Conservation (phyloP, 1,140 invertebrate genomes). For the Bombus ignitus region DNA sequence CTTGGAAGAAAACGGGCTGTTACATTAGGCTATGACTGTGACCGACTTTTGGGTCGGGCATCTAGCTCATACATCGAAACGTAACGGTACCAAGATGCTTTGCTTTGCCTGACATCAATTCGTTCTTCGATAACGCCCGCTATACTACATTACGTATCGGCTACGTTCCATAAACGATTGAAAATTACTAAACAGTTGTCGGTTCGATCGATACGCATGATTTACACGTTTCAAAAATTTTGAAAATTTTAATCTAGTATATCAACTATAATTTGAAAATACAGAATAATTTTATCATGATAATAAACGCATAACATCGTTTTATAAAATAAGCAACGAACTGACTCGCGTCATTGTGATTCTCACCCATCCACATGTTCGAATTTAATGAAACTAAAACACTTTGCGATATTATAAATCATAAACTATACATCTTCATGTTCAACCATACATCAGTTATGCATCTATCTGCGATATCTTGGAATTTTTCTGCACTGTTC, state of each 20-base stretch:
- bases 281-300: too few relatives aligned
- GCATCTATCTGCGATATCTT: slow-evolving; percentile 9
- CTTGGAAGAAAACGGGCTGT: slow-evolving; percentile 71
- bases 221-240: too few relatives aligned
- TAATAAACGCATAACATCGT: not conserved
- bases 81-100: slow-evolving; percentile 79
- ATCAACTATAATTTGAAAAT: too few relatives aligned
- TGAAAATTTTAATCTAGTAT: too few relatives aligned
- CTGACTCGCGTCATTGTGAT: not conserved
- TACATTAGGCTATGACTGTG: slow-evolving; percentile 78
- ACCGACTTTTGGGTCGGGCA: slow-evolving; percentile 76
- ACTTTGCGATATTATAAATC: not conserved
- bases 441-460: too few relatives aligned
- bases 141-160: slow-evolving; percentile 19
- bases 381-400: not conserved
- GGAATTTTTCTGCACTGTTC: slow-evolving; percentile 11
- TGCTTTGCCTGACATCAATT: slow-evolving; percentile 78
- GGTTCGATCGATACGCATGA: not conserved
- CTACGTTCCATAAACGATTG: not conserved
- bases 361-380: not conserved
- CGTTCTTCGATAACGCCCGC: slow-evolving; percentile 59
- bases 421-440: not conserved
- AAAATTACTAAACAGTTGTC: not conserved
- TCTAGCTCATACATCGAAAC: slow-evolving; percentile 79
- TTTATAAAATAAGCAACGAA: not conserved